Percentiles rank a stretch among this genome's conserved stretches.
These are phyloP conservation scores for Loris lydekkerianus DNA, from an alignment of 2,797 vertebrate species.

Conservation along the genomic window DNA sequence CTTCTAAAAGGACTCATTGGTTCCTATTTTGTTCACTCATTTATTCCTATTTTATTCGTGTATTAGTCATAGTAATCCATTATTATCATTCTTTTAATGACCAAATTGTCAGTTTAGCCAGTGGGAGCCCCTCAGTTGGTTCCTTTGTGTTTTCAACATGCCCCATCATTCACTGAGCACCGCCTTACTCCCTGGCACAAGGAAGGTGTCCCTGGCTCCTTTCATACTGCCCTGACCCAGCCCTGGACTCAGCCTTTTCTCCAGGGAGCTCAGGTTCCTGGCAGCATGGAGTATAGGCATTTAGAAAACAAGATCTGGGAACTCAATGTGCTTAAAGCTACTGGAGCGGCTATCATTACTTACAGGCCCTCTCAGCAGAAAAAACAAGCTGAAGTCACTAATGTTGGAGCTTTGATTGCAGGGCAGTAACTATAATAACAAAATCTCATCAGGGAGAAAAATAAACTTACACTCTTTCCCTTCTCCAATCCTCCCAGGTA, in stretches of 20 bases:
- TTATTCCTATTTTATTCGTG: slow-evolving; percentile 1
- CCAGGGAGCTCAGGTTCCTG: background rate
- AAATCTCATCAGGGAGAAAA: background rate
- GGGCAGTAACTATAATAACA: background rate
- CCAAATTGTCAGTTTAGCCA: background rate
- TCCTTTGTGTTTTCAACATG: background rate
- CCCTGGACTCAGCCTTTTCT: slow-evolving; percentile 6
- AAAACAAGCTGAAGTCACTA: slow-evolving; percentile 2
- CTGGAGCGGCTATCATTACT: background rate
- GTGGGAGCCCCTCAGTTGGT: background rate
- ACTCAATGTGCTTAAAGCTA: background rate
- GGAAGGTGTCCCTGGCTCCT: background rate
- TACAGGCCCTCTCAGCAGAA: background rate
- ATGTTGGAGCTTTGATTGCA: background rate
- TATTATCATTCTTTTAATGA: background rate
- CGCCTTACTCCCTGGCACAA: background rate
- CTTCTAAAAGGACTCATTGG: background rate
- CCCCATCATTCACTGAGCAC: background rate
- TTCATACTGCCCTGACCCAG: background rate
- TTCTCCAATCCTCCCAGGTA: slow-evolving; percentile 89
- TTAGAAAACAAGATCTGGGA: background rate
- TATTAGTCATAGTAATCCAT: background rate
- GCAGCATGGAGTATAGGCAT: background rate
- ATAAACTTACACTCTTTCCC: background rate
- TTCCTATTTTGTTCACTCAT: slow-evolving; percentile 15